Conservation (phyloP, 2,797 vertebrate genomes). For the Scyliorhinus canicula region DNA sequence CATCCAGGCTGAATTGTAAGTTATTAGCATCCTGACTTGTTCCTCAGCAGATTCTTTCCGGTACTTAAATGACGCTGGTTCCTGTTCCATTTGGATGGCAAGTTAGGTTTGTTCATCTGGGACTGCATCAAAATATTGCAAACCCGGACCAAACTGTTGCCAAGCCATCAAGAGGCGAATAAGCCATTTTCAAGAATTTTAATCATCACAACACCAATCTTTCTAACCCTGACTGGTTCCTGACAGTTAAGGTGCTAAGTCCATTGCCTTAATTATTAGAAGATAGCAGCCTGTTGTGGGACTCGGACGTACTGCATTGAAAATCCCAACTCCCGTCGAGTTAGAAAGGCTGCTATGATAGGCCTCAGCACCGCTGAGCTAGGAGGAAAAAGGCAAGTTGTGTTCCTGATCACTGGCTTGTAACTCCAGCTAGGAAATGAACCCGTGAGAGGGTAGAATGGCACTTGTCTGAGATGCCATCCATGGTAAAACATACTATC, state of each 20-base stretch:
- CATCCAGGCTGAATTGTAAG: conserved; percentile 91
- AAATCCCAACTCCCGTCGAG: neutral
- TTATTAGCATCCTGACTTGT: conserved; percentile 41
- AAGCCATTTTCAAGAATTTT: neutral
- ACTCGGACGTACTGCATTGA: neutral
- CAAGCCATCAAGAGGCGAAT: neutral
- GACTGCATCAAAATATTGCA: neutral
- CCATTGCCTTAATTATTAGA: neutral
- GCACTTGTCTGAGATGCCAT: neutral
- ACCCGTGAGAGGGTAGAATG: neutral
- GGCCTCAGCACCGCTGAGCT: neutral
- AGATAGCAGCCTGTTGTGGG: neutral
- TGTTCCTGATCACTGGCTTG: neutral
- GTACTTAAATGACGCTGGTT: neutral
- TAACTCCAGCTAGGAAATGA: neutral
- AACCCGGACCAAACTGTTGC: neutral
- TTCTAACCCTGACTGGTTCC: neutral
- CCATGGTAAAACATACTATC: neutral
- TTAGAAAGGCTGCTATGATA: neutral
- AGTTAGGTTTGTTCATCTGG: neutral
- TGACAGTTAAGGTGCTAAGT: neutral
- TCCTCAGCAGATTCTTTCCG: neutral
- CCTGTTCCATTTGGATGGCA: too few relatives aligned
- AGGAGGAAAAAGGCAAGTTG: neutral
- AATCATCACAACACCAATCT: neutral